These are phyloP conservation scores for Ibycter americanus DNA, from an alignment of 2,797 vertebrate species.

Conservation along the genomic window DNA sequence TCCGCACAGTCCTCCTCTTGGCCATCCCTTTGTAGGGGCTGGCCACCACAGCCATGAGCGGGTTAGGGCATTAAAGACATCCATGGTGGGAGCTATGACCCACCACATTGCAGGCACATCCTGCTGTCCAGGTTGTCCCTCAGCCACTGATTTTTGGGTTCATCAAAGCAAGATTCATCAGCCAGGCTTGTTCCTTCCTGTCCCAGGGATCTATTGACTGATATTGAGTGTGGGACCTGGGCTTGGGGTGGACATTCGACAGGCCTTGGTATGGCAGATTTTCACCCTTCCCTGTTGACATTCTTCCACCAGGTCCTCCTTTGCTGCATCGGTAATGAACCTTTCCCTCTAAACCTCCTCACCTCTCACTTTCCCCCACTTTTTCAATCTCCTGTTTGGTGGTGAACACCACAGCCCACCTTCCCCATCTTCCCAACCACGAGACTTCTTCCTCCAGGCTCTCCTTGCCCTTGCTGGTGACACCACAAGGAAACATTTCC, in stretches of 20 bases:
- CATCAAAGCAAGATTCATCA: background rate
- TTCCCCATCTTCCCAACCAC: background rate
- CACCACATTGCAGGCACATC: fast-evolving
- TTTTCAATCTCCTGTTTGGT: background rate
- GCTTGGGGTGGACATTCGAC: too few relatives aligned
- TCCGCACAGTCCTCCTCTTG: background rate
- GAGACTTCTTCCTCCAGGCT: background rate
- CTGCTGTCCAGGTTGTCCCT: background rate
- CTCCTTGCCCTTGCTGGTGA: background rate
- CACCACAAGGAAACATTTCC: background rate
- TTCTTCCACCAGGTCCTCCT: background rate
- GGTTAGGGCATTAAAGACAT: fast-evolving
- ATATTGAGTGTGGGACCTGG: background rate
- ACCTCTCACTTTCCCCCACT: background rate
- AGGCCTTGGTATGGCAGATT: background rate
- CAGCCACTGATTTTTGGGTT: background rate
- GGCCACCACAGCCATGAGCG: fast-evolving
- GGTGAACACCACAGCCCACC: background rate
- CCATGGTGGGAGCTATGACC: background rate
- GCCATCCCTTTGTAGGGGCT: fast-evolving
- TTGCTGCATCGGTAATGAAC: background rate
- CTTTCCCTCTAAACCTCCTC: background rate
- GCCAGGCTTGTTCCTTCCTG: background rate
- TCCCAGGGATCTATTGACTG: background rate
- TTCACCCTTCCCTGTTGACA: background rate